Evolutionary conservation across 2,113 vertebrate species (phyloP), one percentile per base, ranked within the genome.

Genomic region (Isichthys henryi): DNA sequence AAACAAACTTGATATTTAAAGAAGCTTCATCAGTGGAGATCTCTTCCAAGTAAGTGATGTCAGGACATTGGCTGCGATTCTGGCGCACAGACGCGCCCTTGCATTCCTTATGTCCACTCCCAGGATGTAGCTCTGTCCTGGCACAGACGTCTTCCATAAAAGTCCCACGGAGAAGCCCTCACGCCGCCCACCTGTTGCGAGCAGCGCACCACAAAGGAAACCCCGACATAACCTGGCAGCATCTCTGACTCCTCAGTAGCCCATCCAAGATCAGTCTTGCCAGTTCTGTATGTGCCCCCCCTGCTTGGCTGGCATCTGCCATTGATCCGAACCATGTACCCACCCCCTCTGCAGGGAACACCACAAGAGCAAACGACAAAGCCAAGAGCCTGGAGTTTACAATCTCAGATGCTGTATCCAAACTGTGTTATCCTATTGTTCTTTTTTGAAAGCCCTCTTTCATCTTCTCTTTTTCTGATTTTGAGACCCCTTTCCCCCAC

Each of bases 301-400:
- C 62, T 62, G n/a, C 88, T 11, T 13, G 31, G 52, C 21, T 88
- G 53, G 87, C 43, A 77, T 70, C 88, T 70, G 66, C 45, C n/a
- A 88, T 23, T 43, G 43, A 10, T n/a, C 21, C 6, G 45, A 49
- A 62, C 58, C 31, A 31, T 74, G 46, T 27, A 48, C 62, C 45
- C 88, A 50, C 7, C 23, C 88, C 58, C 43, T 45, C 87, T 35
- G 7, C 45, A 7, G n/a, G 21, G 8, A 39, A 1, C 35, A 19
- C 35, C 74, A 43, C 74, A 80, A 39, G 35, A 43, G 74, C 13
- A 80, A 5, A 45, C 8, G 5, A 6, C 23, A 23, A 74, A 48
- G 56, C 87, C 87, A 88, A 46, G n/a, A 48, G 39, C 66, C 53
- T 39, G 62, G 45, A n/a, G 62, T 88, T 88, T 74, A 62, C 58